phyloP scores from a whole-genome alignment of 2,888 invertebrate species.

The Hyppa rectilinea region DNA sequence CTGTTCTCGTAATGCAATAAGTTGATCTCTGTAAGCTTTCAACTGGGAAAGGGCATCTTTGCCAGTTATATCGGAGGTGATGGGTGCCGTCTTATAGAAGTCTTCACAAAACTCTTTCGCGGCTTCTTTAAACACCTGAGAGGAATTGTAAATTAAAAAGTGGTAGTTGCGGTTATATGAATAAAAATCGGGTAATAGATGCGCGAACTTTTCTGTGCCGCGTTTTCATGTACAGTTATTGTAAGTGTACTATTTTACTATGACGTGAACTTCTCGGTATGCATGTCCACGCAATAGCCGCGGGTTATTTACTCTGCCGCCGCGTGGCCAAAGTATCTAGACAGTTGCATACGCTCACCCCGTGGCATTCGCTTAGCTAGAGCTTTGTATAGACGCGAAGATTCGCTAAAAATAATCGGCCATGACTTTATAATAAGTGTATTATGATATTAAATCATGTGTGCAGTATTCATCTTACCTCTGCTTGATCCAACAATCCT shows the following conservation, averaged over 20 bases:
- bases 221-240: background rate
- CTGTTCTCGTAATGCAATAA: conserved; percentile 91
- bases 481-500: conserved; percentile 93
- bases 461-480: conserved; percentile 77
- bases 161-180: background rate
- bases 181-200: no score
- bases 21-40: conserved; percentile 87
- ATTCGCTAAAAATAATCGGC: background rate
- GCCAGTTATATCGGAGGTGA: conserved; percentile 89
- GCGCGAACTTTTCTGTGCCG: no score
- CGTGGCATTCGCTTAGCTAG: background rate
- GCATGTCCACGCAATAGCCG: background rate
- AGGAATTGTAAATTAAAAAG: conserved; percentile 12
- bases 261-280: background rate
- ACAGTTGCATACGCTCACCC: background rate
- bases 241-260: no score
- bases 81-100: conserved; percentile 93
- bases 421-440: no score
- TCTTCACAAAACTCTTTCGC: conserved; percentile 92
- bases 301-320: background rate
- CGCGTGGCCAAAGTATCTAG: background rate
- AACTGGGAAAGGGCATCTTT: conserved; percentile 91
- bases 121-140: conserved; percentile 92
- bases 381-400: background rate
- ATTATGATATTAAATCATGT: no score